phyloP scores from a whole-genome alignment of 2,113 vertebrate species.

The Aspiorhynchus laticeps region DNA sequence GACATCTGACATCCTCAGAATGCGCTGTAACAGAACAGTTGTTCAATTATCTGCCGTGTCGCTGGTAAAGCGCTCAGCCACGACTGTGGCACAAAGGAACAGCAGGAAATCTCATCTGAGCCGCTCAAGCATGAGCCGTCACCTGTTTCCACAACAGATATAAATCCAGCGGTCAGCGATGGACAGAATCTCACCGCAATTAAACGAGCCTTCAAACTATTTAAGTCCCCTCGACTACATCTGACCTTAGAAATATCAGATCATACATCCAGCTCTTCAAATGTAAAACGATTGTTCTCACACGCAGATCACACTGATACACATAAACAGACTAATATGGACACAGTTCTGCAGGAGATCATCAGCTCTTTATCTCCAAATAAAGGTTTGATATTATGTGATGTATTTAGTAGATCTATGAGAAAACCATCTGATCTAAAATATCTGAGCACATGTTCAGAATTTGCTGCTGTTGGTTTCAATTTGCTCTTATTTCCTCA shows the following conservation, averaged over 20 bases:
- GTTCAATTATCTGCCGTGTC: constrained; percentile 68
- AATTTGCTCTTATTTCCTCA: too few species aligned
- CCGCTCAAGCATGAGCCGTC: constrained; percentile 73
- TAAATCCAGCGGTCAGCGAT: constrained; percentile 72
- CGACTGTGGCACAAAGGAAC: constrained; percentile 66
- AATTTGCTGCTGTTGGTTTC: too few species aligned
- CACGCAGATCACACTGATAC: neutral
- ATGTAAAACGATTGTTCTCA: neutral
- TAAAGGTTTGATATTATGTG: neutral
- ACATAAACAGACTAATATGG: neutral
- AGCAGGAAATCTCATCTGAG: constrained; percentile 72
- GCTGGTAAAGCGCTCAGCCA: constrained; percentile 55
- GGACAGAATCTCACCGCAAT: constrained; percentile 40
- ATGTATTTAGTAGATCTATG: neutral
- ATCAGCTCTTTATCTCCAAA: neutral
- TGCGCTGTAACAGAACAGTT: constrained; percentile 59
- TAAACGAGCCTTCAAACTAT: constrained; percentile 48
- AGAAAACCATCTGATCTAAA: too few species aligned
- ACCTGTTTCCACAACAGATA: constrained; percentile 78
- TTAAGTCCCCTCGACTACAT: neutral
- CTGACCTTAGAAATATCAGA: neutral
- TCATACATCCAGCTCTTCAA: neutral
- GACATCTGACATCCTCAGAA: neutral
- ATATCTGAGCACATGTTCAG: too few species aligned
- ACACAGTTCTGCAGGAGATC: neutral